phyloP scores from a whole-genome alignment of 2,113 vertebrate genomes.

The Pionites leucogaster region DNA sequence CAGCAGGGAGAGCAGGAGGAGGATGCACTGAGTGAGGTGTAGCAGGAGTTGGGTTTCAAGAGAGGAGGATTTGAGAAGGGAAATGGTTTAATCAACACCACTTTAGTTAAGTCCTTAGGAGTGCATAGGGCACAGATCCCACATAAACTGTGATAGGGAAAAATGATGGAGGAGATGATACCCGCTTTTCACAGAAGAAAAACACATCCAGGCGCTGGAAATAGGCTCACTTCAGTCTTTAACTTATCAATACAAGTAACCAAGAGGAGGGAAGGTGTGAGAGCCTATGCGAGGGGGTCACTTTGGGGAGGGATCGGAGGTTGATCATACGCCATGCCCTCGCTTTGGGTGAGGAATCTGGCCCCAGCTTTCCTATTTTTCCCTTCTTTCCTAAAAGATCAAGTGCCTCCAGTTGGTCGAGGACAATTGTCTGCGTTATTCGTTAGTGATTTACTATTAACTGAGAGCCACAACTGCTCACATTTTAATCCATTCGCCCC shows the following conservation, averaged over 20 bases:
- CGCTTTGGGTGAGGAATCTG: background rate
- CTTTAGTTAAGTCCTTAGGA: background rate
- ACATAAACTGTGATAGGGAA: rapidly evolving
- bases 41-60: background rate
- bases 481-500: background rate
- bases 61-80: background rate
- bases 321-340: background rate
- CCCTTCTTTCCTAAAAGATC: rapidly evolving
- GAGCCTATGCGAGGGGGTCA: rapidly evolving
- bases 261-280: background rate
- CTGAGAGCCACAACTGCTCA: background rate
- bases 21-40: background rate
- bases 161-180: background rate
- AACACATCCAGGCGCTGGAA: background rate
- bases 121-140: rapidly evolving
- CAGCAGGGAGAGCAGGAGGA: background rate
- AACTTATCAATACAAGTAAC: background rate
- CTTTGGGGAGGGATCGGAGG: background rate
- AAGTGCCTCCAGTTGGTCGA: background rate
- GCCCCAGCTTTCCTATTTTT: background rate
- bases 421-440: background rate
- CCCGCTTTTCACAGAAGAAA: background rate
- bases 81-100: background rate
- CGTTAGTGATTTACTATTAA: background rate
- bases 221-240: background rate